Percentiles rank a stretch among this genome's conserved stretches.
These are phyloP conservation scores for Urocolius indicus DNA, from an alignment of 2,113 vertebrate species.

Conservation along the genomic window DNA sequence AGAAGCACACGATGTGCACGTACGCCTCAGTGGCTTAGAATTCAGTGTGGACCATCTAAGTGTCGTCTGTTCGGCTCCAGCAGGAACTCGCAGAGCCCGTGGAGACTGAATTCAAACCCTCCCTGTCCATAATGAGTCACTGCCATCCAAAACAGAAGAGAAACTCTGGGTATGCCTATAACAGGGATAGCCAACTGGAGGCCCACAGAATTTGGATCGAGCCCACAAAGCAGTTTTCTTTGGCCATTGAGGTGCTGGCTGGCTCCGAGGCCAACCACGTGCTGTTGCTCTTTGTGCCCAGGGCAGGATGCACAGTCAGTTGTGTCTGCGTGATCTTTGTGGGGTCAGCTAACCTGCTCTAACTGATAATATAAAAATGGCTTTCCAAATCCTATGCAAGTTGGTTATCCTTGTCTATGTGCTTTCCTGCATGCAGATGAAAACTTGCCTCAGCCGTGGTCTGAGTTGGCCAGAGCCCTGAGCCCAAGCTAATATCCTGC, in stretches of 20 bases:
- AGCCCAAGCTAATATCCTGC: constrained; percentile 63
- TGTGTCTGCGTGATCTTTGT: not conserved
- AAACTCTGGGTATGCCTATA: constrained; percentile 31
- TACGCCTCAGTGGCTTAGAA: not conserved
- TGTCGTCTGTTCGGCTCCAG: not conserved
- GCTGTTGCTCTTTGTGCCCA: not conserved
- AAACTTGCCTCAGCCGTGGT: not conserved
- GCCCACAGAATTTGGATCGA: constrained; percentile 37
- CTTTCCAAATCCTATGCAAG: not conserved
- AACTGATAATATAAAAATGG: not conserved
- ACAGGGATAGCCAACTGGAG: constrained; percentile 42
- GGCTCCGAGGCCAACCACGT: not conserved
- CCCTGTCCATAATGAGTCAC: not conserved
- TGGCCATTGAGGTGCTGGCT: constrained; percentile 33
- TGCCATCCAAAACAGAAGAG: constrained; percentile 40
- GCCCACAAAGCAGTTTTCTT: constrained; percentile 44
- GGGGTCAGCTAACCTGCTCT: not conserved
- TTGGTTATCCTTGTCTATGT: not conserved
- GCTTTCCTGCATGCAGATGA: not conserved
- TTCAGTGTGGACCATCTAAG: not conserved
- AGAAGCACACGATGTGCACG: not conserved
- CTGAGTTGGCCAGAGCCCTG: constrained; percentile 38
- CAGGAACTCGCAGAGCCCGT: not conserved
- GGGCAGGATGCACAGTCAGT: not conserved
- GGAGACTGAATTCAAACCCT: not conserved